phyloP scores from a whole-genome alignment of 2,888 invertebrate genomes.

The Eupeodes luniger region DNA sequence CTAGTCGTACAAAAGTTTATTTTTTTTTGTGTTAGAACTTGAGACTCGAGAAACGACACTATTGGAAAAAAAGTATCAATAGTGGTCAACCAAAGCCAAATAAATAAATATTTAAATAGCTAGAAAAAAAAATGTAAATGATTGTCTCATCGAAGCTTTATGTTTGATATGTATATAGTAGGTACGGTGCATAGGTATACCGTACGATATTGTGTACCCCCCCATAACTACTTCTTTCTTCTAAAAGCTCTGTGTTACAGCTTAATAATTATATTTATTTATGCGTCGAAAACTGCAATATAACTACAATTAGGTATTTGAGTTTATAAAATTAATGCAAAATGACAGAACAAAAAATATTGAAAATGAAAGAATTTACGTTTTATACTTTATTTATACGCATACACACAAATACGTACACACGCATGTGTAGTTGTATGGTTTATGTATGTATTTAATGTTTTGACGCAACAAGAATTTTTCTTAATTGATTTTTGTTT shows the following conservation, averaged over 20 bases:
- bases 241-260: conserved; percentile 14
- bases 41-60: conserved; percentile 20
- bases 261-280: conserved; percentile 55
- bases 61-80: background rate
- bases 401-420: no score
- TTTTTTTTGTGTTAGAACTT: conserved; percentile 29
- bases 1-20: conserved; percentile 1
- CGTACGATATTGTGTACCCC: background rate
- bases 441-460: no score
- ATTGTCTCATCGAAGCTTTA: conserved; percentile 12
- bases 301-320: background rate
- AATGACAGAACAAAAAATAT: conserved; percentile 24
- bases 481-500: no score
- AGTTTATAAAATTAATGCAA: background rate
- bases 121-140: conserved; percentile 61
- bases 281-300: conserved; percentile 30
- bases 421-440: no score
- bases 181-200: background rate
- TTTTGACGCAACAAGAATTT: no score
- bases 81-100: conserved; percentile 60
- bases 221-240: background rate
- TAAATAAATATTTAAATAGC: conserved; percentile 68
- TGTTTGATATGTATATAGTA: background rate
- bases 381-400: no score
- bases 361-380: conserved; percentile 42